Base-by-base conservation (phyloP, 2,113 vertebrate genomes). In the Isurus oxyrinchus region DNA sequence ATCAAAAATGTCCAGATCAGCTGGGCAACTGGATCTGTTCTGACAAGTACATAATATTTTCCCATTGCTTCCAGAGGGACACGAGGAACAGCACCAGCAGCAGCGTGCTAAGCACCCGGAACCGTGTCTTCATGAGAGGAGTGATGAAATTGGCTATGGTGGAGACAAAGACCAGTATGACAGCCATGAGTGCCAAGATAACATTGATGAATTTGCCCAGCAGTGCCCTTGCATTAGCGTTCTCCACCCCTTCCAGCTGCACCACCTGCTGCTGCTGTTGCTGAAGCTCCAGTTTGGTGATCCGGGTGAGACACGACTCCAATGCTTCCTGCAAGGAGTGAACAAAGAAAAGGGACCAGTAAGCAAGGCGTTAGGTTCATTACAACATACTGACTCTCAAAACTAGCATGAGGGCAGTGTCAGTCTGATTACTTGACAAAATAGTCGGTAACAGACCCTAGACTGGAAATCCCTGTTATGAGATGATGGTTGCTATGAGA, bases 151-250 rank as follows among this genome's bases (percentile, higher is more conserved):
- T 99, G 98, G 99, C 99, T 53, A 99, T 97, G 96, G 99, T 99
- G 98, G 99, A 99, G 97, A 99, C 99, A 0, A 99, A 99, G 96
- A 99, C 99, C 97, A 99, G 98, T 97, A 99, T 98, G 97, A 99
- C 99, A 0, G 99, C 99, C 99, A 99, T 99, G 94, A 99, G 98
- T 0, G 99, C 99, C 97, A 99, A 98, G 97, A 99, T 99, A 97
- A 99, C 98, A 1, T 99, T 99, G 98, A 99, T 99, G 98, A 99
- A 99, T 96, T 99, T 99, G 96, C 99, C 99, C 97, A 99, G 98
- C 96, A 99, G 98, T 0, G 99, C 99, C 27, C 99, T 98, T 0
- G 99, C 99, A 0, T 99, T 99, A 97, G 99, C 99, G 1, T 99
- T 99, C 98, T 99, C 99, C 97, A 99, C 99, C 0, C 99, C 99